These are phyloP conservation scores for Periplaneta americana DNA, from an alignment of 1,140 invertebrate species.

Conservation along the genomic window DNA sequence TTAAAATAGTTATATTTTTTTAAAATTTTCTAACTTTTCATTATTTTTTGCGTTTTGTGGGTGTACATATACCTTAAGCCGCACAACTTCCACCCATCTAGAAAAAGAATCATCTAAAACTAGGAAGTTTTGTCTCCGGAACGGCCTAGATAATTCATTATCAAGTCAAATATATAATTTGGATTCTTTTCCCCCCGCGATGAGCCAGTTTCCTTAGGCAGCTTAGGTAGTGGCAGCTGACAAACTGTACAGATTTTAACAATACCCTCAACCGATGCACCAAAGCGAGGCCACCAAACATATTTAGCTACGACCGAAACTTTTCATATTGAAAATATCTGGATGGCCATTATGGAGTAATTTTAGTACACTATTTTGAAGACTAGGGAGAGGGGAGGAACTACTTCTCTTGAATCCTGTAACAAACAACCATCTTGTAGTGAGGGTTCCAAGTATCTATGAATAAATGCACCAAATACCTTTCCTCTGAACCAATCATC, in stretches of 20 bases:
- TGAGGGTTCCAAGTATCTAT: neutral
- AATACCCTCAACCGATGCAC: slow-evolving; percentile 28
- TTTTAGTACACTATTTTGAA: slow-evolving; percentile 25
- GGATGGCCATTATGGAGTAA: slow-evolving; percentile 31
- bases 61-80: too few species aligned
- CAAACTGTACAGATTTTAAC: slow-evolving; percentile 11
- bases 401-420: slow-evolving; percentile 24
- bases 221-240: neutral
- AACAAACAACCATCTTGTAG: slow-evolving; percentile 5
- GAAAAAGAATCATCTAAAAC: slow-evolving; percentile 33
- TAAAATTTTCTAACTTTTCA: too few species aligned
- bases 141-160: slow-evolving; percentile 31
- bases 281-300: slow-evolving; percentile 34
- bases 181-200: slow-evolving; percentile 5
- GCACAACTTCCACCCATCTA: slow-evolving; percentile 32
- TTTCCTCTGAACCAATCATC: neutral
- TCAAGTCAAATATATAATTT: slow-evolving; percentile 26
- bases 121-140: slow-evolving; percentile 25
- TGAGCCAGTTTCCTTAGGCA: neutral
- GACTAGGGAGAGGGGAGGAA: slow-evolving; percentile 28
- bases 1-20: too few species aligned
- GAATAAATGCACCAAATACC: neutral
- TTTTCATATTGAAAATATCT: slow-evolving; percentile 35
- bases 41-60: too few species aligned
- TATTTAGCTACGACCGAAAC: slow-evolving; percentile 29